Conservation (phyloP, 2,113 vertebrate species). For the Perognathus longimembris region DNA sequence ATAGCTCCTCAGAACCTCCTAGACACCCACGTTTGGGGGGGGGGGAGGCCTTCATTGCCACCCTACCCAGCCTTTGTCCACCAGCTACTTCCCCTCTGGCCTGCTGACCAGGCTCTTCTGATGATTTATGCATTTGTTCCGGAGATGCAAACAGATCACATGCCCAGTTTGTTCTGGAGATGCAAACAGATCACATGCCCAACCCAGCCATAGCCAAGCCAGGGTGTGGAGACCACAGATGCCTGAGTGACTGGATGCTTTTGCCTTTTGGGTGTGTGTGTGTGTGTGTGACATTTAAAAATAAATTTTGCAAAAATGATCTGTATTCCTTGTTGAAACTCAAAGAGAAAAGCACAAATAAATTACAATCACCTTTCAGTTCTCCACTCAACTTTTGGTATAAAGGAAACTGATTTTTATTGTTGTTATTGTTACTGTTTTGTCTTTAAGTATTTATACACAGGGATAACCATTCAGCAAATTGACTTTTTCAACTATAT, state of each 20-base stretch:
- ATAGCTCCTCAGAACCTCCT: neutral
- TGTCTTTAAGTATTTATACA: neutral
- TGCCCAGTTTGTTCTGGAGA: neutral
- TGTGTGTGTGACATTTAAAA: constrained; percentile 41
- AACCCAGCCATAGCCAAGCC: neutral
- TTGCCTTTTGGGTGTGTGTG: neutral
- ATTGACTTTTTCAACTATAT: no score
- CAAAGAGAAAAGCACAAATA: neutral
- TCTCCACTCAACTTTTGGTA: neutral
- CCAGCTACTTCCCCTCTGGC: neutral
- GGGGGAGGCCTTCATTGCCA: neutral
- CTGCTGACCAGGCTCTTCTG: neutral
- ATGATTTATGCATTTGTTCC: neutral
- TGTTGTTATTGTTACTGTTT: neutral
- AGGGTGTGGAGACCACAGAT: neutral
- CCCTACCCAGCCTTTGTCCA: neutral
- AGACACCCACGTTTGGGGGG: no score
- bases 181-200: neutral
- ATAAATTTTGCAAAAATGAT: constrained; percentile 29
- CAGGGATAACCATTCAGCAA: no score
- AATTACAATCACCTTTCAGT: constrained; percentile 8
- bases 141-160: neutral
- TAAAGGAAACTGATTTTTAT: neutral
- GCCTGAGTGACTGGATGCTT: neutral
- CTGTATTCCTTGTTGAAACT: neutral